Percentiles rank a stretch among this genome's conserved stretches.
Evolutionary conservation across 2,888 invertebrate species (phyloP).

Genomic region (Anorthoa munda): DNA sequence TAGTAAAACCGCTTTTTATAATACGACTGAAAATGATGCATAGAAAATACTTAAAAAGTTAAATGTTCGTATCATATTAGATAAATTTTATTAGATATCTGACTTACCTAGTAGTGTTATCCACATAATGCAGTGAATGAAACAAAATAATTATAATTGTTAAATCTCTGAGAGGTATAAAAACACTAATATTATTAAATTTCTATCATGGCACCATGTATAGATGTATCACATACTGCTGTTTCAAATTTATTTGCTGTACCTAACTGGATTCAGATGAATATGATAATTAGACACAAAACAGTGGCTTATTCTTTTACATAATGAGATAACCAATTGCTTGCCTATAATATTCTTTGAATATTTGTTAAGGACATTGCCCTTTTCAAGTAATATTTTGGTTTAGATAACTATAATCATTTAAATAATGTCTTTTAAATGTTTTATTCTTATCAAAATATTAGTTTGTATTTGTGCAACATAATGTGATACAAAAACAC

Average conservation of each 20-base stretch:
- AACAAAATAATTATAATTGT: neutral
- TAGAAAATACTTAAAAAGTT: neutral
- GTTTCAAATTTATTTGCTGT: neutral
- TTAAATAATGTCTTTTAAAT: conserved; percentile 24
- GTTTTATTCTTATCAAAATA: conserved; percentile 42
- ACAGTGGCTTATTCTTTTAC: neutral
- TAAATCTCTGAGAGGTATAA: neutral
- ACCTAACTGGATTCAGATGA: neutral
- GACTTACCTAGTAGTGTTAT: conserved; percentile 4
- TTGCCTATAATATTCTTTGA: conserved; percentile 1
- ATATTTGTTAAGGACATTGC: conserved; percentile 16
- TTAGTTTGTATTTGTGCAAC: conserved; percentile 35
- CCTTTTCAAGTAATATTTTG: conserved; percentile 40
- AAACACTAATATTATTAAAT: neutral
- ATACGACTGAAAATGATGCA: conserved; percentile 1
- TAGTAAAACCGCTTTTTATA: too few relatives aligned
- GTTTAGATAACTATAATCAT: conserved; percentile 34
- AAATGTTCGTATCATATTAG: neutral
- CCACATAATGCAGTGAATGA: neutral
- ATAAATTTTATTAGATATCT: neutral
- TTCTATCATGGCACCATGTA: neutral
- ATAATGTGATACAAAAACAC: conserved; percentile 16
- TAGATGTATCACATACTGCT: neutral
- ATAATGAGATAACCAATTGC: conserved; percentile 1
- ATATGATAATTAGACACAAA: neutral